phyloP scores from a whole-genome alignment of 2,888 invertebrate species.

The Drosophila infuscata region DNA sequence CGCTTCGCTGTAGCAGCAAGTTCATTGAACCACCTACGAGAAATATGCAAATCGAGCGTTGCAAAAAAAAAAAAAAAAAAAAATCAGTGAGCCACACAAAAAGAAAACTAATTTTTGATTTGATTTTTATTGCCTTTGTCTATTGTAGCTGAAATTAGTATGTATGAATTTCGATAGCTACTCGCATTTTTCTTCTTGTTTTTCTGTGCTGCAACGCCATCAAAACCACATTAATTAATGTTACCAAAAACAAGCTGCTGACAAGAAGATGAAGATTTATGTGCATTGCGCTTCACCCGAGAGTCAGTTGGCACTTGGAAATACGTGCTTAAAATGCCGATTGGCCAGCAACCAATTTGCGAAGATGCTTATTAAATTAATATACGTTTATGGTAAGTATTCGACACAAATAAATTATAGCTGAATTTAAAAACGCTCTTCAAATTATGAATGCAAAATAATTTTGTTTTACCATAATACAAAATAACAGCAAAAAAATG shows the following conservation, averaged over 20 bases:
- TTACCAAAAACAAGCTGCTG: constrained; percentile 51
- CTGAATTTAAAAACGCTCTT: constrained; percentile 42
- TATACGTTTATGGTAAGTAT: constrained; percentile 31
- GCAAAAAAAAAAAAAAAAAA: constrained; percentile 45
- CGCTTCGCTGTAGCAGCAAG: constrained; percentile 56
- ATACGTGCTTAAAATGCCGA: constrained; percentile 32
- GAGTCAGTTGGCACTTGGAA: constrained; percentile 23
- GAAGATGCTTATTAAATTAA: constrained; percentile 55
- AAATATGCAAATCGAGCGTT: constrained; percentile 75
- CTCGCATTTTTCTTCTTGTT: constrained; percentile 25
- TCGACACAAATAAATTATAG: constrained; percentile 70
- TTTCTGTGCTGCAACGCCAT: constrained; percentile 45
- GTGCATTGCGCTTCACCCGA: constrained; percentile 39
- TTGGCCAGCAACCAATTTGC: constrained; percentile 22
- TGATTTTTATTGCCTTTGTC: constrained; percentile 68
- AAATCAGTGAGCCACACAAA: constrained; percentile 56
- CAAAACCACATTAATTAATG: constrained; percentile 66
- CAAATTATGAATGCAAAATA: constrained; percentile 73
- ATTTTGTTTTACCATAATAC: constrained; percentile 50
- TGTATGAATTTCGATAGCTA: constrained; percentile 46
- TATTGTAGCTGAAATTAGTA: constrained; percentile 40
- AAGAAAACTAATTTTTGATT: constrained; percentile 70
- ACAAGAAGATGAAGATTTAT: constrained; percentile 68
- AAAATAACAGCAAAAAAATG: constrained; percentile 51
- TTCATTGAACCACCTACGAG: constrained; percentile 80